Evolutionary conservation across 1,140 invertebrate species (phyloP).

Genomic region (Nasonia longicornis): DNA sequence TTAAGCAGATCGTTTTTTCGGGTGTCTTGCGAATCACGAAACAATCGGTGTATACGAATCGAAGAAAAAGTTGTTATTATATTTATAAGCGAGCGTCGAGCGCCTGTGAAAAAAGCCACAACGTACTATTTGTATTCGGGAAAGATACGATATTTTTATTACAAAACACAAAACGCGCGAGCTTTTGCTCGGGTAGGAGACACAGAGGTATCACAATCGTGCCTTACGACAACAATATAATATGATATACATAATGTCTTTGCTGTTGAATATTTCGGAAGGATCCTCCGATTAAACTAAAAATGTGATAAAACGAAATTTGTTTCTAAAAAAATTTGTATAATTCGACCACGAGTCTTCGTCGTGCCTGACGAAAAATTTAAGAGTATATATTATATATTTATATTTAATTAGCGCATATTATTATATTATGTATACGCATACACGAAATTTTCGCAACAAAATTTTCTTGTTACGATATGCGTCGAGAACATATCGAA

Average conservation of each 20-base stretch:
- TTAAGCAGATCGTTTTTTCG: background rate
- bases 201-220: constrained; percentile 30
- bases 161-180: background rate
- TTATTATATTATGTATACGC: background rate
- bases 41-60: constrained; percentile 38
- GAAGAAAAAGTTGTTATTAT: constrained; percentile 53
- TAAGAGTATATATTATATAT: constrained; percentile 42
- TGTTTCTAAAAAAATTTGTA: constrained; percentile 22
- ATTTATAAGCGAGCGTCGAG: constrained; percentile 55
- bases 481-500: constrained; percentile 50
- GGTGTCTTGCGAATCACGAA: background rate
- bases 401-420: constrained; percentile 27
- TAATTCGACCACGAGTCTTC: constrained; percentile 11
- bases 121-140: constrained; percentile 27
- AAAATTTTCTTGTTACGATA: constrained; percentile 39
- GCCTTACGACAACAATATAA: constrained; percentile 28
- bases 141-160: constrained; percentile 30
- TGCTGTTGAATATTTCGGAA: constrained; percentile 17
- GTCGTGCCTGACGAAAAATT: constrained; percentile 16
- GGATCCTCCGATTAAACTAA: constrained; percentile 28
- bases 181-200: constrained; percentile 34
- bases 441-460: constrained; percentile 17
- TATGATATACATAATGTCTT: background rate
- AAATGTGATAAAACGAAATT: constrained; percentile 45
- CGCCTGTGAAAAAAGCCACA: constrained; percentile 23